These are phyloP conservation scores for Crenuchus spilurus DNA, from an alignment of 2,797 vertebrate genomes.

Conservation along the genomic window DNA sequence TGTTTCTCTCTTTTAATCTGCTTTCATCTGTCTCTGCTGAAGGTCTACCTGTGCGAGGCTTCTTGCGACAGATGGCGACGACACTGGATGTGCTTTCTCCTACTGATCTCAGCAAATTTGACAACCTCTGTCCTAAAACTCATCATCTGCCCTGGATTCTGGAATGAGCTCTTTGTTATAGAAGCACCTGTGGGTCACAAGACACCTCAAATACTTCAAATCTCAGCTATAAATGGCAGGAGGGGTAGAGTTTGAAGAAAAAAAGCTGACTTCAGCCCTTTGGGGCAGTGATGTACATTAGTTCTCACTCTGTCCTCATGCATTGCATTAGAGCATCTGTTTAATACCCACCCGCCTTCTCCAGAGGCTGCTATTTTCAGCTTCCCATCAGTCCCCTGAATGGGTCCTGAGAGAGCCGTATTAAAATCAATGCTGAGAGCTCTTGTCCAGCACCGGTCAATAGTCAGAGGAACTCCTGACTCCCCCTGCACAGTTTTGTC, in stretches of 20 bases:
- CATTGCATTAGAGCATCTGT: conserved; percentile 40
- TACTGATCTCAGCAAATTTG: conserved; percentile 25
- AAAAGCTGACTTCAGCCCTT: conserved; percentile 29
- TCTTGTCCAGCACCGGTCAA: conserved; percentile 34
- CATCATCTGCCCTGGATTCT: conserved; percentile 14
- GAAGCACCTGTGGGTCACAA: conserved; percentile 1
- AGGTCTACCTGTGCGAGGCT: not conserved
- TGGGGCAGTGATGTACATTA: not conserved
- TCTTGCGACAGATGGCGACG: conserved; percentile 33
- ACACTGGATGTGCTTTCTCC: not conserved
- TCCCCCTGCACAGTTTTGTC: conserved; percentile 21
- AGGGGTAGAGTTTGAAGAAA: not conserved
- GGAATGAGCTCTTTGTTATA: not conserved
- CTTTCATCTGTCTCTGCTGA: conserved; percentile 23
- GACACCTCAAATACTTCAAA: conserved; percentile 5
- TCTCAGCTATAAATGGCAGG: conserved; percentile 17
- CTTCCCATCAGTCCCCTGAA: conserved; percentile 40
- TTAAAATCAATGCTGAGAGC: conserved; percentile 42
- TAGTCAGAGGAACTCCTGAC: conserved; percentile 34
- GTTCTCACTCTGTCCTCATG: conserved; percentile 15
- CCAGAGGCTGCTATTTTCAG: conserved; percentile 41
- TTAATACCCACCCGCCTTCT: conserved; percentile 32
- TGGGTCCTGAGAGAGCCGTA: conserved; percentile 39
- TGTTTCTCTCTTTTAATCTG: conserved; percentile 31
- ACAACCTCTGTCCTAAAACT: conserved; percentile 17